A percentile compares a stretch with the other conserved stretches of the same genome.
Conservation (phyloP, 1,140 invertebrate species). For the Dufourea novaeangliae region DNA sequence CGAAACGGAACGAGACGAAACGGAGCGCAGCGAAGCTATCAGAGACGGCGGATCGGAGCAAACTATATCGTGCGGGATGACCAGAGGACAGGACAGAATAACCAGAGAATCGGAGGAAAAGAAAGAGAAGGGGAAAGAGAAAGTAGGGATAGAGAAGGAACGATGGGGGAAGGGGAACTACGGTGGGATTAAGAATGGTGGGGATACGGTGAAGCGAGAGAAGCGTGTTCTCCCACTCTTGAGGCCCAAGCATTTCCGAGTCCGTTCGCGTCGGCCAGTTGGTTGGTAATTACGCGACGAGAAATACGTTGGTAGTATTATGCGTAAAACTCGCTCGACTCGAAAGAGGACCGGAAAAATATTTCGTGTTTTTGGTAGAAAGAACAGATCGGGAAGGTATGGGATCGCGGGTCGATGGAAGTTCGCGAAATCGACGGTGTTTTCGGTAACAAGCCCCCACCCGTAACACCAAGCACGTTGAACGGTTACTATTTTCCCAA, state of each 20-base stretch:
- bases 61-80: background rate
- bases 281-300: constrained; percentile 51
- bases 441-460: background rate
- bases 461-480: background rate
- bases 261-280: constrained; percentile 58
- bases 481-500: background rate
- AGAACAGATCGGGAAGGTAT: background rate
- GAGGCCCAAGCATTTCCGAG: constrained; percentile 46
- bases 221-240: constrained; percentile 35
- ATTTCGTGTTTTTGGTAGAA: background rate
- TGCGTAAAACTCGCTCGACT: constrained; percentile 11
- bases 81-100: background rate
- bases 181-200: background rate
- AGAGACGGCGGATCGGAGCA: constrained; percentile 5
- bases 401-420: background rate
- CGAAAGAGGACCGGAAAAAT: background rate
- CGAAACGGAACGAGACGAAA: constrained; percentile 18
- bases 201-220: constrained; percentile 8
- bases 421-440: background rate
- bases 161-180: background rate
- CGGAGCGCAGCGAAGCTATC: background rate
- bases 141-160: constrained; percentile 17
- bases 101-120: background rate
- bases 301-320: constrained; percentile 19
- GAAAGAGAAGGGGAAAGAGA: background rate